Evolutionary conservation across 2,113 vertebrate genomes (phyloP), one percentile per base, ranked within the genome.

Genomic region (Eulemur macaco): DNA sequence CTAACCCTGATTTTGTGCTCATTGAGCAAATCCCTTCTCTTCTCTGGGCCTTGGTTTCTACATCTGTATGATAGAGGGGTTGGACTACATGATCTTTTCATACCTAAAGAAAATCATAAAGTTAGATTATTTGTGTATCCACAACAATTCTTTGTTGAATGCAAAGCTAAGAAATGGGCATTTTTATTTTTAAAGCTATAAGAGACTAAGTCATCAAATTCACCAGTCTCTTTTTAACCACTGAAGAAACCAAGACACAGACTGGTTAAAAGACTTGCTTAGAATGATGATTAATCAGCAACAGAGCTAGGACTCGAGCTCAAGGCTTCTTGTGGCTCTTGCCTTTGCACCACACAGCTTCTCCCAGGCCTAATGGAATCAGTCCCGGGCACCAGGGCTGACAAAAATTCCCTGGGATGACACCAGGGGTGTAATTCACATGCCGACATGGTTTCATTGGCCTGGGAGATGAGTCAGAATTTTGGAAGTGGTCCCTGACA

Each of bases 401-500:
- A 92, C 77, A 91, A 92, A 94, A 94, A 87, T 68, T 92, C 81
- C 89, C 80, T 50, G 69, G 74, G 92, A 87, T 81, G 90, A 91
- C 60, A 94, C 73, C 81, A 88, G 90, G 80, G 68, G 47, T 91
- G 73, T 81, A 96, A 94, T 76, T 94, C 96, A 84, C 73, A 96
- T 88, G 82, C 81, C 77, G 82, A 95, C 93, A 93, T 91, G 81
- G 71, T 83, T 97, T 88, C 39, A 8, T 66, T 91, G 60, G 94
- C 82, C 47, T 94, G 73, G 64, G 58, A 96, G 87, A 96, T 97
- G 94, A 97, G 71, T 97, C 94, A 88, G 66, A 82, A 45, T 78
- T 91, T 96, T 97, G 97, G 91, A 97, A 96, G 86, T 93, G 64
- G 23, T 96, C 82, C 64, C 77, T 96, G 54, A 94, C 68, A 68